Evolutionary conservation across 2,113 vertebrate genomes (phyloP).

Genomic region (Aythya baeri): DNA sequence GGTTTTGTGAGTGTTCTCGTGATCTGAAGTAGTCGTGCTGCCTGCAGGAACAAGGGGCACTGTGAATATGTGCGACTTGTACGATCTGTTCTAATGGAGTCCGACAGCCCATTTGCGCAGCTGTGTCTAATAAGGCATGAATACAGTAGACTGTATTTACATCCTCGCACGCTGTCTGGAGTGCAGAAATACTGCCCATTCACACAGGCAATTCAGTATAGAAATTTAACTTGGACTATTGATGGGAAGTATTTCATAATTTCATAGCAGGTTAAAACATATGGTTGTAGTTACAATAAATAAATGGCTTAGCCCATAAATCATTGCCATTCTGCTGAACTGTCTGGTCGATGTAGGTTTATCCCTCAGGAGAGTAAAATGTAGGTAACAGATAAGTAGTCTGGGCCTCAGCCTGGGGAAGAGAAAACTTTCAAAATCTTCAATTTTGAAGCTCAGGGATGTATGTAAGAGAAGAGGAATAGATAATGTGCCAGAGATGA

Average conservation of each 20-base stretch:
- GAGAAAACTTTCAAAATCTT: neutral
- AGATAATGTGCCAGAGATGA: neutral
- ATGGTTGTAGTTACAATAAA: conserved; percentile 40
- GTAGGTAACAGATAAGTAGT: neutral
- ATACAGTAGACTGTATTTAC: conserved; percentile 3
- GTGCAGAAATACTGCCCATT: conserved; percentile 5
- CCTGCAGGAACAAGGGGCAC: neutral
- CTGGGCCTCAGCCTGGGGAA: neutral
- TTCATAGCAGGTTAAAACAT: conserved; percentile 40
- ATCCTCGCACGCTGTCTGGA: neutral
- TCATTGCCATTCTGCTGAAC: neutral
- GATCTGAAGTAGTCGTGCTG: neutral
- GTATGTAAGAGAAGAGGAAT: neutral
- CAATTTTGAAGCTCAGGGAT: neutral
- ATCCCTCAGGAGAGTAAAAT: conserved; percentile 10
- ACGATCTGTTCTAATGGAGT: neutral
- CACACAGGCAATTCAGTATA: neutral
- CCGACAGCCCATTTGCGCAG: neutral
- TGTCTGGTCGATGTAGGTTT: neutral
- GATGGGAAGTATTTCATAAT: conserved; percentile 39
- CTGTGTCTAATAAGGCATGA: conserved; percentile 41
- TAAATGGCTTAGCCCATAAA: conserved; percentile 36
- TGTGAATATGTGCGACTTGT: neutral
- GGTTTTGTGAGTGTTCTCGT: neutral
- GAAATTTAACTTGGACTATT: conserved; percentile 3